Percentiles rank a stretch among this genome's conserved stretches.
Evolutionary conservation across 2,797 vertebrate genomes (phyloP).

Genomic region (Takifugu rubripes): DNA sequence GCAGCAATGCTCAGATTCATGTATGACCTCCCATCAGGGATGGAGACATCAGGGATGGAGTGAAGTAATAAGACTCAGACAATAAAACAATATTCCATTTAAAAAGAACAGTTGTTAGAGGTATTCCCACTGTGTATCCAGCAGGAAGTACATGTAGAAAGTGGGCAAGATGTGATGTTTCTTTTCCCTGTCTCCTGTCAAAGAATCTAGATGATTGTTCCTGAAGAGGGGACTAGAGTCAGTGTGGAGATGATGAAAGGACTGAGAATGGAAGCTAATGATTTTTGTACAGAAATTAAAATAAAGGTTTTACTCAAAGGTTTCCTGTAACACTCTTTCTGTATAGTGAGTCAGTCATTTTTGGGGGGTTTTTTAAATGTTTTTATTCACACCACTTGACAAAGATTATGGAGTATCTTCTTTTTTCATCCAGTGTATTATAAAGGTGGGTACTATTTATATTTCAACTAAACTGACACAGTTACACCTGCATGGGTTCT

Average conservation of each 20-base stretch:
- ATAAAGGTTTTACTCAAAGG: conserved; percentile 79
- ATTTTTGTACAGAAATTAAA: conserved; percentile 85
- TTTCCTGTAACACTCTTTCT: conserved; percentile 23
- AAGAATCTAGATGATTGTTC: conserved; percentile 49
- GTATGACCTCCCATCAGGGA: too few species aligned
- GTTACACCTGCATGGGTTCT: too few species aligned
- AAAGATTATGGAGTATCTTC: conserved; percentile 2
- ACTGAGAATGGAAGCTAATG: conserved; percentile 80
- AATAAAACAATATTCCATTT: conserved; percentile 5
- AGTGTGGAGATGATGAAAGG: conserved; percentile 70
- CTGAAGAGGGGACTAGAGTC: conserved; percentile 46
- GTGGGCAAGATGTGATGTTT: conserved; percentile 76
- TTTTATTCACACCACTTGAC: conserved; percentile 20
- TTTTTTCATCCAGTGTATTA: background rate
- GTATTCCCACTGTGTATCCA: conserved; percentile 33
- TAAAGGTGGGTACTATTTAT: conserved; percentile 6
- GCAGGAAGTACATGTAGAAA: conserved; percentile 62
- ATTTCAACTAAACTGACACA: conserved; percentile 19
- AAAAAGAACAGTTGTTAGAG: conserved; percentile 9
- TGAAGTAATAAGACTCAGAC: too few species aligned
- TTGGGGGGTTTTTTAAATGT: background rate
- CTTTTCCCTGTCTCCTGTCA: conserved; percentile 55
- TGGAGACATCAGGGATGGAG: too few species aligned
- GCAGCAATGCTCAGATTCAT: conserved; percentile 1
- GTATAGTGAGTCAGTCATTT: background rate